phyloP scores from a whole-genome alignment of 1,140 invertebrate genomes.

The Pseudoatta argentina region DNA sequence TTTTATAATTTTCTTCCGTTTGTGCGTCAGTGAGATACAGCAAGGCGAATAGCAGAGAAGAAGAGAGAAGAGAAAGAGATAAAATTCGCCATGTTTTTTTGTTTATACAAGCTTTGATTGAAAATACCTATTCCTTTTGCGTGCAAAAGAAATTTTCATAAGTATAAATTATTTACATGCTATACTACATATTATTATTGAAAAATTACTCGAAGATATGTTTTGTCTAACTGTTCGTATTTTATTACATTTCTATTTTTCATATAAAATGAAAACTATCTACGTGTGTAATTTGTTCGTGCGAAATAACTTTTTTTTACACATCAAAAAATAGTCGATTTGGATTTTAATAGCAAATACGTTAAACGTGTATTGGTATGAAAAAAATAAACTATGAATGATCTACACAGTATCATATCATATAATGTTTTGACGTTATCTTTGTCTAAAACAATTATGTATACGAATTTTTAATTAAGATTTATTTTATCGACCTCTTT shows the following conservation, averaged over 20 bases:
- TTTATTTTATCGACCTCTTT: background rate
- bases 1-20: constrained; percentile 80
- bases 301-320: constrained; percentile 5
- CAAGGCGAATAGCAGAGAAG: background rate
- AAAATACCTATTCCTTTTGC: constrained; percentile 70
- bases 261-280: background rate
- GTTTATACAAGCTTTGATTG: constrained; percentile 79
- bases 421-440: background rate
- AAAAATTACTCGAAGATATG: background rate
- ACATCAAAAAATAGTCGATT: background rate
- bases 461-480: background rate
- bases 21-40: constrained; percentile 48
- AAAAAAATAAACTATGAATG: constrained; percentile 13
- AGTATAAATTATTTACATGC: background rate
- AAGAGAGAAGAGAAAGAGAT: background rate
- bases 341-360: constrained; percentile 25
- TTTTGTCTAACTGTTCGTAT: background rate
- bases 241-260: constrained; percentile 7
- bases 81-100: constrained; percentile 72
- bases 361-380: background rate
- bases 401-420: too few species aligned
- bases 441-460: background rate
- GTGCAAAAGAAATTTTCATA: constrained; percentile 57
- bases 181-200: background rate
- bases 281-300: background rate